Evolutionary conservation across 1,140 invertebrate genomes (phyloP).

Genomic region (Drosophila sucinea): DNA sequence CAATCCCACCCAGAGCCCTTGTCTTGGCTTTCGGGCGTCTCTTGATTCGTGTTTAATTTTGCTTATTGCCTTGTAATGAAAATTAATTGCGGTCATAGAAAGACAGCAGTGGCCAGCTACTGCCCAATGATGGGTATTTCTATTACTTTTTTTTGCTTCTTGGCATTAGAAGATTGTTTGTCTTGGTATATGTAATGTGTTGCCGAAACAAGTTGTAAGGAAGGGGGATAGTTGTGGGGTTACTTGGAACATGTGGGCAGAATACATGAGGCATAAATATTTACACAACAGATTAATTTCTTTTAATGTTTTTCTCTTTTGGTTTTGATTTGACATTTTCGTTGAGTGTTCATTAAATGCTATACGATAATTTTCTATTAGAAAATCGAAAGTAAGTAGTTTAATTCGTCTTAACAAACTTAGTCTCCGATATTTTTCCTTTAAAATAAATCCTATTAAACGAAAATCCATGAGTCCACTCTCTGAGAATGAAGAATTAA

Average conservation of each 20-base stretch:
- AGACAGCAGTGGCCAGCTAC: constrained; percentile 26
- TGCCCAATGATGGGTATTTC: constrained; percentile 23
- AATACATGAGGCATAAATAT: constrained; percentile 53
- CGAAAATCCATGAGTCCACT: too few species aligned
- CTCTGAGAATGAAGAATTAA: too few species aligned
- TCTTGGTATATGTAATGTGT: constrained; percentile 22
- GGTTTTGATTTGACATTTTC: constrained; percentile 25
- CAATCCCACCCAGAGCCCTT: neutral
- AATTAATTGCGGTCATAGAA: constrained; percentile 73
- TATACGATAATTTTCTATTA: neutral
- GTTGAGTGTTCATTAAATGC: constrained; percentile 26
- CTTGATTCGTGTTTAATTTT: constrained; percentile 78
- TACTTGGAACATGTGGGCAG: constrained; percentile 33
- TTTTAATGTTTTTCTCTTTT: constrained; percentile 26
- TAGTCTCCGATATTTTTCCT: too few species aligned
- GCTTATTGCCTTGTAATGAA: constrained; percentile 79
- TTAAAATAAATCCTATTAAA: too few species aligned
- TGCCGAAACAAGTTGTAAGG: constrained; percentile 15
- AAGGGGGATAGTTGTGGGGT: neutral
- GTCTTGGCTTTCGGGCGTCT: constrained; percentile 22
- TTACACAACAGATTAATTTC: constrained; percentile 71
- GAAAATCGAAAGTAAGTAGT: constrained; percentile 23
- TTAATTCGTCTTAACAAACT: too few species aligned
- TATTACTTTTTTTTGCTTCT: constrained; percentile 27
- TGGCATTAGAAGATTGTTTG: constrained; percentile 53